Conservation (phyloP, 2,888 invertebrate genomes). For the Cephus pygmeus region DNA sequence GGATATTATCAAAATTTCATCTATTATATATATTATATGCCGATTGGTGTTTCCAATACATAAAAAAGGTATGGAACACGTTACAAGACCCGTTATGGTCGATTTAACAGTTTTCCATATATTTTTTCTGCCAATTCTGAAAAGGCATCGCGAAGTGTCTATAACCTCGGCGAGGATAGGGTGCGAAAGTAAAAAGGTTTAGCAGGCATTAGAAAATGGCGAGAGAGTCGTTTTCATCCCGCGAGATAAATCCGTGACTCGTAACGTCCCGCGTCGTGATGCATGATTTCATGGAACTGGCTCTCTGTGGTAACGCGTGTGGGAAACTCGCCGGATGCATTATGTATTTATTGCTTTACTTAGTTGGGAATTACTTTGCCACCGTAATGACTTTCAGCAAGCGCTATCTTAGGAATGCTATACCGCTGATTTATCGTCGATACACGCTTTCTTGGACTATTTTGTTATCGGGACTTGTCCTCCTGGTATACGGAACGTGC, state of each 20-base stretch:
- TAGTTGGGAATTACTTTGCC: constrained; percentile 61
- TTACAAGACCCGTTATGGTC: background rate
- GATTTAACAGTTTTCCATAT: background rate
- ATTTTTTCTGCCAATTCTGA: background rate
- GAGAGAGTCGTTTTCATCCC: constrained; percentile 26
- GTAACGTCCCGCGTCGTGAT: constrained; percentile 43
- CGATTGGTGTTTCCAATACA: background rate
- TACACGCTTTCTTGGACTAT: constrained; percentile 38
- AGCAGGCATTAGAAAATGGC: background rate
- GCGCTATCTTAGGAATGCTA: constrained; percentile 50
- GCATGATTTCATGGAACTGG: constrained; percentile 60
- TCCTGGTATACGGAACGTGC: background rate
- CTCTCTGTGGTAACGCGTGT: constrained; percentile 36
- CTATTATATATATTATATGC: background rate
- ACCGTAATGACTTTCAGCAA: constrained; percentile 56
- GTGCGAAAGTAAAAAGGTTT: constrained; percentile 4
- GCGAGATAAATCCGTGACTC: constrained; percentile 49
- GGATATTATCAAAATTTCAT: background rate
- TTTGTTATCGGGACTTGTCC: constrained; percentile 29
- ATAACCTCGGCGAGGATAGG: background rate
- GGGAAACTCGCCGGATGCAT: constrained; percentile 61
- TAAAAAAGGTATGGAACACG: background rate
- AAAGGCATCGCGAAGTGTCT: background rate
- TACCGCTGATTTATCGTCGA: constrained; percentile 47
- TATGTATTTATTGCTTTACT: constrained; percentile 63